Percentiles rank a stretch among this genome's conserved stretches.
Evolutionary conservation across 2,113 vertebrate species (phyloP).

Genomic region (Nycticryphes semicollaris): DNA sequence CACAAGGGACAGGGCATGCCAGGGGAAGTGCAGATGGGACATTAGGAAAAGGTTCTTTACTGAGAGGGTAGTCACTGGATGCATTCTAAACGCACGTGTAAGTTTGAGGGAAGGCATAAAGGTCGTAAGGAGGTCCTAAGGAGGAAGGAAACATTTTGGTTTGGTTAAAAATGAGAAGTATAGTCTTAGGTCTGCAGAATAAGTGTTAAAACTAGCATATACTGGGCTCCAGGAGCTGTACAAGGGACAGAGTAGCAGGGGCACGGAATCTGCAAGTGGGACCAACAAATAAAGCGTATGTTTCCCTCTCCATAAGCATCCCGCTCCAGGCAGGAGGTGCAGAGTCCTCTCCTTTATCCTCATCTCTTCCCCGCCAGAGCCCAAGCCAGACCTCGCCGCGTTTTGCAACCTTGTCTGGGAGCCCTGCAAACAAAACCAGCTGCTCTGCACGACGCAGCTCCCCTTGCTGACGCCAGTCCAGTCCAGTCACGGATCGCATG

Average conservation of each 20-base stretch:
- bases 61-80: background rate
- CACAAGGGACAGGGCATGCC: no score
- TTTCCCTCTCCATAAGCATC: background rate
- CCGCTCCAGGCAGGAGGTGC: background rate
- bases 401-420: conserved; percentile 15
- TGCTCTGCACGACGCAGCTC: background rate
- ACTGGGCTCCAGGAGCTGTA: background rate
- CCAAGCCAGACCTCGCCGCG: background rate
- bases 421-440: background rate
- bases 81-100: rapidly evolving
- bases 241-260: background rate
- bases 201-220: background rate
- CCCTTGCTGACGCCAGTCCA: background rate
- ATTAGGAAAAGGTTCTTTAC: no score
- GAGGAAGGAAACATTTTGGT: background rate
- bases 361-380: background rate
- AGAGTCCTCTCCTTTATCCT: background rate
- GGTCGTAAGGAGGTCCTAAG: background rate
- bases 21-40: no score
- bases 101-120: background rate
- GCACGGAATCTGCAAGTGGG: background rate
- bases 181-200: background rate
- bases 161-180: background rate
- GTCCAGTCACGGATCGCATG: background rate
- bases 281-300: background rate